Evolutionary conservation across 30 jellyfish, hydroid and myxozoan species (phyloP).

Genomic region (Hydractinia symbiolongicarpus): DNA sequence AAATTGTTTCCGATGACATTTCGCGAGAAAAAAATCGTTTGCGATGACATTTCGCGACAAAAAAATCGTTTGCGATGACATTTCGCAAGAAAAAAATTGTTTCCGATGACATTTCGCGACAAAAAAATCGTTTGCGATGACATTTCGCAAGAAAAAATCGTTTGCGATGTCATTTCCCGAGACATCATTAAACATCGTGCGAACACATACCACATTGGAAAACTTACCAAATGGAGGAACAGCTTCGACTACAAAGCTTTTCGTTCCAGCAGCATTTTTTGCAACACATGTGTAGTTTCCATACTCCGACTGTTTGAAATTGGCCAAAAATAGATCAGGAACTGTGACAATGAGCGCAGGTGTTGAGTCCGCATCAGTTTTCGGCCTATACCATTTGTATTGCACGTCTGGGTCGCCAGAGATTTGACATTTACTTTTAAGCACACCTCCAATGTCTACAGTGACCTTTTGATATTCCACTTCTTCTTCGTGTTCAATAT

Average conservation of each 20-base stretch:
- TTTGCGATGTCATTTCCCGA: too few relatives aligned
- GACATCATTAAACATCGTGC: too few relatives aligned
- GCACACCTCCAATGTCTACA: neutral
- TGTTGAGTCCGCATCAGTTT: neutral
- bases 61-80: too few relatives aligned
- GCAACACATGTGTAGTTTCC: slow-evolving; percentile 41
- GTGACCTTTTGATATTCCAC: neutral
- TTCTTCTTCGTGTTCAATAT: neutral
- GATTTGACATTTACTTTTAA: slow-evolving; percentile 16
- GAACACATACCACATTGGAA: too few relatives aligned
- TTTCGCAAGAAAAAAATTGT: too few relatives aligned
- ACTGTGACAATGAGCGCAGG: neutral
- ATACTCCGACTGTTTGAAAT: slow-evolving; percentile 16
- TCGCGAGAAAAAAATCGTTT: too few relatives aligned
- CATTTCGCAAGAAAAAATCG: too few relatives aligned
- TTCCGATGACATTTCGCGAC: too few relatives aligned
- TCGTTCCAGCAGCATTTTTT: slow-evolving; percentile 33
- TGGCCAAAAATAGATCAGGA: neutral
- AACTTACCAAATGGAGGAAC: too few relatives aligned
- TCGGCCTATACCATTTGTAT: slow-evolving; percentile 29
- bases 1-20: too few relatives aligned
- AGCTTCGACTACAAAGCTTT: slow-evolving; percentile 2
- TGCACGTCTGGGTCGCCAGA: slow-evolving; percentile 30
- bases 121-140: too few relatives aligned
- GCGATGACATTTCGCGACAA: too few relatives aligned